These are phyloP conservation scores for Melozone crissalis DNA, from an alignment of 2,113 vertebrate species.

Conservation along the genomic window DNA sequence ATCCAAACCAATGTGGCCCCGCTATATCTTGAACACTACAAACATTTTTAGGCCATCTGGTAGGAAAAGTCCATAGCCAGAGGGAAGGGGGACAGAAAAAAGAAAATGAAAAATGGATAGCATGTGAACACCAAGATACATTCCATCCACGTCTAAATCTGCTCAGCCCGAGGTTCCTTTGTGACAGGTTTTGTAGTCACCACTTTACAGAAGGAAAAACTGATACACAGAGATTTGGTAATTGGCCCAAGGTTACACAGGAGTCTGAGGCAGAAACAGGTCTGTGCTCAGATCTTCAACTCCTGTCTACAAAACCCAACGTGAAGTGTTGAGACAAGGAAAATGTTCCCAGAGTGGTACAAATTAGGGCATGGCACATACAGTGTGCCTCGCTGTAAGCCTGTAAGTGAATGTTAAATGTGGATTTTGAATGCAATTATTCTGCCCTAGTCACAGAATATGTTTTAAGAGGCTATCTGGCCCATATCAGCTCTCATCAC, in stretches of 20 bases:
- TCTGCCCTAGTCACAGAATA: constrained; percentile 7
- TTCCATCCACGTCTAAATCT: background rate
- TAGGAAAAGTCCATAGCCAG: background rate
- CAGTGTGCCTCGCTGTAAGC: background rate
- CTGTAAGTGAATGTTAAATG: constrained; percentile 39
- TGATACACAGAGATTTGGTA: background rate
- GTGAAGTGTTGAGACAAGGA: background rate
- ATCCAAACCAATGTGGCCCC: background rate
- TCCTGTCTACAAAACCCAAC: background rate
- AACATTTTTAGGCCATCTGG: background rate
- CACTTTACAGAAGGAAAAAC: background rate
- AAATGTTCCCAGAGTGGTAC: background rate
- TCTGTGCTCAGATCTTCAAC: background rate
- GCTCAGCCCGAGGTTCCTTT: background rate
- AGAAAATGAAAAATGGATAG: background rate
- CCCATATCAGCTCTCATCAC: background rate
- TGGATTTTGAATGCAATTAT: constrained; percentile 30
- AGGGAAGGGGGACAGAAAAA: background rate
- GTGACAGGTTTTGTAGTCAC: background rate
- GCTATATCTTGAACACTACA: background rate
- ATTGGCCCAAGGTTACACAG: background rate
- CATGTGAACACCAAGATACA: background rate
- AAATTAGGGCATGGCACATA: constrained; percentile 15
- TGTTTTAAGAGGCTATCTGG: background rate
- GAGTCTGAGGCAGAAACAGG: background rate